These are phyloP conservation scores for Fistularia tabacaria DNA, from an alignment of 2,797 vertebrate genomes.

Conservation along the genomic window DNA sequence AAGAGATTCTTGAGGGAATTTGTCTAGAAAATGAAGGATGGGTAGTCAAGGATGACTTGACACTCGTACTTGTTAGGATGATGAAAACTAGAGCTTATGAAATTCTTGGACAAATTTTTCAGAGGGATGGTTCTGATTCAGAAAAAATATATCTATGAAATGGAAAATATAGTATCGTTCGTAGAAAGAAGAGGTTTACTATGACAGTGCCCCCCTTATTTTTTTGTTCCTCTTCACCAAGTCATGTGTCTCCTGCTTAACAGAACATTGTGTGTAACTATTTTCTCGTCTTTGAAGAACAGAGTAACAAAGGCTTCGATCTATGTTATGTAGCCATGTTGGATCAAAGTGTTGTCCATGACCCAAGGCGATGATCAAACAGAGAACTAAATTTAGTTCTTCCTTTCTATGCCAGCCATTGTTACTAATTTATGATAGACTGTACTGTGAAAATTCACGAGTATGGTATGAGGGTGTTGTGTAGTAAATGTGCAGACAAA, in stretches of 20 bases:
- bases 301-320: conserved; percentile 40
- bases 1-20: too few relatives aligned
- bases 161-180: background rate
- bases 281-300: conserved; percentile 40
- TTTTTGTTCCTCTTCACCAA: conserved; percentile 8
- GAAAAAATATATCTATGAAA: too few relatives aligned
- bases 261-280: conserved; percentile 26
- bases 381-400: conserved; percentile 36
- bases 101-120: background rate
- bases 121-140: background rate
- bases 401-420: conserved; percentile 25
- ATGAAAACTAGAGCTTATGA: too few relatives aligned
- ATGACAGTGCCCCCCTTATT: background rate
- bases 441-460: conserved; percentile 7
- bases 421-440: conserved; percentile 7
- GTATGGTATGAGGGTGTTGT: conserved; percentile 29
- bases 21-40: too few relatives aligned
- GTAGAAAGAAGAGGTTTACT: background rate
- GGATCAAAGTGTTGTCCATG: conserved; percentile 44
- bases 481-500: conserved; percentile 23
- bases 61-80: too few relatives aligned
- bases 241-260: conserved; percentile 31
- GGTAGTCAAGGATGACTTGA: too few relatives aligned
- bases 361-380: conserved; percentile 45
- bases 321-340: conserved; percentile 20